Base-by-base conservation (phyloP, 2,888 invertebrate genomes). In the Shargacucullia verbasci region DNA sequence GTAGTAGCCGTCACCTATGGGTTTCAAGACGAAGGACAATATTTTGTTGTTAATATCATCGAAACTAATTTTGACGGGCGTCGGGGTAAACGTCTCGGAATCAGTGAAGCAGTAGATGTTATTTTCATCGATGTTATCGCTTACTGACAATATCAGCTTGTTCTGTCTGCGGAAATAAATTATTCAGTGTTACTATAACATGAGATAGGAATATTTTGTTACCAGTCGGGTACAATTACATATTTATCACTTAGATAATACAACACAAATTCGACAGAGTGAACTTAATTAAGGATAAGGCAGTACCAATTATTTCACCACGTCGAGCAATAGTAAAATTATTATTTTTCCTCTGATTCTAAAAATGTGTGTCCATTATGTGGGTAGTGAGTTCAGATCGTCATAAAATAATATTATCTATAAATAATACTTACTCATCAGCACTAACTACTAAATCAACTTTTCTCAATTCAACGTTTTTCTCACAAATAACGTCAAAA, bases 401-500 rank as follows among this genome's bases (percentile, higher is more conserved):
- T 20, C 20, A 20, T 20, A 29, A 9, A 29, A 29, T 15, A 9
- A 40, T 20, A 15, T 25, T 10, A 2, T 6, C 0, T 13, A 14
- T 7, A 8, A 15, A 45, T 40, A 20, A 40, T 48, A 68, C 90
- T 86, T 75, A 92, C 92, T 66, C 45, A 39, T 86, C 79, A 47
- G 86, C 76, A 37, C 64, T 77, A 2, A 93, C 76, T 5, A 76
- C 71, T 73, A 93, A 59, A 11, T 67, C 78, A 11, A 91, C 72
- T 12, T 76, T 73, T 38, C 68, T 82, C 20, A 88, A 63, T 10
- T 79, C 69, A 4, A 92, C 63, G 0, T 87, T 78, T 39, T 76
- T 83, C 76, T 94, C 94, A 69, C 94, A 94, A 59, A 92, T 85
- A 13, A 93, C 88, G 52, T 90, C 84, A 58, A 80, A 88, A 67